These are phyloP conservation scores for Ornithoptera priamus DNA, from an alignment of 2,888 invertebrate genomes.

Conservation along the genomic window DNA sequence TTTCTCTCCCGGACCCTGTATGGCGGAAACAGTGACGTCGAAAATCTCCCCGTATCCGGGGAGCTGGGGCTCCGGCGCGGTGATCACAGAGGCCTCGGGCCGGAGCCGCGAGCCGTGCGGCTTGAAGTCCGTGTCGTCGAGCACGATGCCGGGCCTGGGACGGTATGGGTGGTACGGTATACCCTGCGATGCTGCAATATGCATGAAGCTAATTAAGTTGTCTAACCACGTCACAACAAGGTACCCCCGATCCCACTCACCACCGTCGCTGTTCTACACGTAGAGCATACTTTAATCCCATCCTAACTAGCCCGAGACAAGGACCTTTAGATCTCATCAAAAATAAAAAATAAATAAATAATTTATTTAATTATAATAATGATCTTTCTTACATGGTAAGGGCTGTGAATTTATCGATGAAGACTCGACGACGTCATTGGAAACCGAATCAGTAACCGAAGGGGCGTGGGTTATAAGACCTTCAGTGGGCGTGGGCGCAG, in stretches of 20 bases:
- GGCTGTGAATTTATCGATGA: constrained; percentile 63
- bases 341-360: too few relatives aligned
- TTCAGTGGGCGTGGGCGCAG: constrained; percentile 62
- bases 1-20: constrained; percentile 88
- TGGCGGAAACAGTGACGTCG: constrained; percentile 92
- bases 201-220: too few relatives aligned
- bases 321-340: too few relatives aligned
- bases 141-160: constrained; percentile 90
- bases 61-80: constrained; percentile 63
- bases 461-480: constrained; percentile 52
- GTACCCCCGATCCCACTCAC: too few relatives aligned
- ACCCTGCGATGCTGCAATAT: constrained; percentile 58
- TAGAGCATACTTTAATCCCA: too few relatives aligned
- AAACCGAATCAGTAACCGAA: constrained; percentile 37
- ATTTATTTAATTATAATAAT: too few relatives aligned
- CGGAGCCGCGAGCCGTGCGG: constrained; percentile 79
- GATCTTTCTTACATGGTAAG: constrained; percentile 56
- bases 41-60: constrained; percentile 88
- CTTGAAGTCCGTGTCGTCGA: constrained; percentile 91
- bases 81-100: constrained; percentile 67
- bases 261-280: too few relatives aligned
- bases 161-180: constrained; percentile 83
- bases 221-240: too few relatives aligned
- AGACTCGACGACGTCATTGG: constrained; percentile 46
- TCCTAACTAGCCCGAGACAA: too few relatives aligned